Conservation (phyloP, 1,140 invertebrate species). For the Lepidurus arcticus region DNA sequence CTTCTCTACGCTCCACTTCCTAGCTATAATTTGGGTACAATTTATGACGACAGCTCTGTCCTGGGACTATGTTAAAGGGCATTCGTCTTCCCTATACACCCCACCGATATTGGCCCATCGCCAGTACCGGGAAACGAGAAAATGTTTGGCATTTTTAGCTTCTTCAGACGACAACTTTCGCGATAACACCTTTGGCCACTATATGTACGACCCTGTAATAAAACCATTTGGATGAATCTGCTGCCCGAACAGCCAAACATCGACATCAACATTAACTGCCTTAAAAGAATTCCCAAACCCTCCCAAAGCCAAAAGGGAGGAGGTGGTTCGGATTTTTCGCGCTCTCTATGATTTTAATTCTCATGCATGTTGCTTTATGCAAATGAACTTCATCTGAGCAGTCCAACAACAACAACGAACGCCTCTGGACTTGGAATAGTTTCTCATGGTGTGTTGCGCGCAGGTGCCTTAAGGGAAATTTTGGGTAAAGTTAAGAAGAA, state of each 20-base stretch:
- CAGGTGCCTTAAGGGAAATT: not conserved
- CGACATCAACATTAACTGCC: not conserved
- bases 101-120: not conserved
- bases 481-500: not conserved
- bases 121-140: not conserved
- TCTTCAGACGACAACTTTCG: not conserved
- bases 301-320: not conserved
- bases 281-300: not conserved
- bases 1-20: slow-evolving; percentile 1
- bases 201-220: slow-evolving; percentile 1
- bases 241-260: not conserved
- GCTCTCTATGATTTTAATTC: not conserved
- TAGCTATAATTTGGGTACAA: not conserved
- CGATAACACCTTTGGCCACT: not conserved
- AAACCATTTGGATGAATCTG: not conserved
- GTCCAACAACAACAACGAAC: slow-evolving; percentile 14
- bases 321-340: not conserved
- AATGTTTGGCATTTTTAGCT: not conserved
- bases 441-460: not conserved
- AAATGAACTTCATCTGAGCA: not conserved
- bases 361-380: not conserved
- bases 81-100: not conserved
- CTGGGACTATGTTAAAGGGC: not conserved
- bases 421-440: not conserved
- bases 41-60: slow-evolving; percentile 15